phyloP scores from a whole-genome alignment of 2,888 invertebrate species.

The Platycheirus albimanus region DNA sequence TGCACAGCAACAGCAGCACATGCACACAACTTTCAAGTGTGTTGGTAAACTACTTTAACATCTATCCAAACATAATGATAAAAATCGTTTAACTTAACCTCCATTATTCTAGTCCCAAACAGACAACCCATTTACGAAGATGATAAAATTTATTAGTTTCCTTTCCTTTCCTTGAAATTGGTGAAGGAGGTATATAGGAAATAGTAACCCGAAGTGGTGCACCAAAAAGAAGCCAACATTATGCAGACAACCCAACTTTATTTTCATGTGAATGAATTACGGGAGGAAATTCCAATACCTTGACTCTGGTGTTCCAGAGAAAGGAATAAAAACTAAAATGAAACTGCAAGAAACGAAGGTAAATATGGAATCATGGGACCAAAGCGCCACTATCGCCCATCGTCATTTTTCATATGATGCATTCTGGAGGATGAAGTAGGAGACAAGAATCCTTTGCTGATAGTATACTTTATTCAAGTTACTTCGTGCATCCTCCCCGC shows the following conservation, averaged over 20 bases:
- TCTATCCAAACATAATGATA: constrained; percentile 49
- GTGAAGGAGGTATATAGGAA: constrained; percentile 23
- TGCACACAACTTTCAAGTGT: constrained; percentile 5
- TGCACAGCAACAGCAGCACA: neutral
- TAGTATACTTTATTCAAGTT: constrained; percentile 59
- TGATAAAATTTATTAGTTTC: constrained; percentile 70
- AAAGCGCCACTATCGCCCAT: constrained; percentile 30
- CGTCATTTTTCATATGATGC: constrained; percentile 54
- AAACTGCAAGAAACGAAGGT: constrained; percentile 28
- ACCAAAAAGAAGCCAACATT: constrained; percentile 34
- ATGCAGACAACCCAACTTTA: constrained; percentile 37
- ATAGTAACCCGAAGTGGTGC: constrained; percentile 20
- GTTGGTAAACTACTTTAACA: constrained; percentile 10
- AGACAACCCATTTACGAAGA: constrained; percentile 66
- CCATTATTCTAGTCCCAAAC: constrained; percentile 64
- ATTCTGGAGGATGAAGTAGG: constrained; percentile 15
- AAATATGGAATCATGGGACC: constrained; percentile 30
- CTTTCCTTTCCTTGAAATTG: constrained; percentile 33
- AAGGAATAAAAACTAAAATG: neutral
- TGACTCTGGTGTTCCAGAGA: constrained; percentile 42
- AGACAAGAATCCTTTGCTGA: constrained; percentile 45
- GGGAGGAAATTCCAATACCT: constrained; percentile 44
- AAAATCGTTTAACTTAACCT: constrained; percentile 66
- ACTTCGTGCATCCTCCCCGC: constrained; percentile 5
- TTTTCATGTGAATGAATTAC: constrained; percentile 63